phyloP scores from a whole-genome alignment of 2,113 vertebrate species.

The Rhynchopsitta pachyrhyncha region DNA sequence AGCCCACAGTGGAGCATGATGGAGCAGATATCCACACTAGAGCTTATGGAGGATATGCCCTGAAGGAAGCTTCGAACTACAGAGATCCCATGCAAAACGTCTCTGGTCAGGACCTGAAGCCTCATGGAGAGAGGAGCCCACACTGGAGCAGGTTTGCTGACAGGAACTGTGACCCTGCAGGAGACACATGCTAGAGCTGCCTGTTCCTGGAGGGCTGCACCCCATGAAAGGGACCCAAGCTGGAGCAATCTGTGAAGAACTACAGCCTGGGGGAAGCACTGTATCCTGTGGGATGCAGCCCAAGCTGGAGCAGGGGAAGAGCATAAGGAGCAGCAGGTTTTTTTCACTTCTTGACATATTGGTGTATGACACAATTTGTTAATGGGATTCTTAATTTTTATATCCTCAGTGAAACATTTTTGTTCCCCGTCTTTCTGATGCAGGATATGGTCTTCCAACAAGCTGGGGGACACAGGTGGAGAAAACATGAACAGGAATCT shows the following conservation, averaged over 20 bases:
- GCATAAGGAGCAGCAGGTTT: neutral
- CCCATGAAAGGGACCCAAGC: neutral
- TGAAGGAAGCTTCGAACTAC: neutral
- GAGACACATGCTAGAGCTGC: fast-evolving
- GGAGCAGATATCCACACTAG: fast-evolving
- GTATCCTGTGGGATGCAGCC: neutral
- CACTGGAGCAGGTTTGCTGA: fast-evolving
- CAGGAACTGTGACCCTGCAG: neutral
- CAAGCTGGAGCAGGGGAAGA: neutral
- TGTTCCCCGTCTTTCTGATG: neutral
- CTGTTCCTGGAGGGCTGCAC: neutral
- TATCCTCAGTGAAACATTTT: neutral
- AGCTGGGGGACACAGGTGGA: neutral
- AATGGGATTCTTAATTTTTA: neutral
- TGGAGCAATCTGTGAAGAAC: neutral
- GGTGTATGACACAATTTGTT: neutral
- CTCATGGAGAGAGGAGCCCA: neutral
- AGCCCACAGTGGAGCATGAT: neutral
- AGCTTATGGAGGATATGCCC: neutral
- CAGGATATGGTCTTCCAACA: neutral
- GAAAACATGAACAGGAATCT: neutral
- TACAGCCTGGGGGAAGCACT: neutral
- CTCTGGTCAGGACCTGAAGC: neutral
- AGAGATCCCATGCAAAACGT: neutral
- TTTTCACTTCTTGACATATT: neutral